These are phyloP conservation scores for Acipenser transmontanus DNA, from an alignment of 2,797 vertebrate genomes.

Conservation along the genomic window DNA sequence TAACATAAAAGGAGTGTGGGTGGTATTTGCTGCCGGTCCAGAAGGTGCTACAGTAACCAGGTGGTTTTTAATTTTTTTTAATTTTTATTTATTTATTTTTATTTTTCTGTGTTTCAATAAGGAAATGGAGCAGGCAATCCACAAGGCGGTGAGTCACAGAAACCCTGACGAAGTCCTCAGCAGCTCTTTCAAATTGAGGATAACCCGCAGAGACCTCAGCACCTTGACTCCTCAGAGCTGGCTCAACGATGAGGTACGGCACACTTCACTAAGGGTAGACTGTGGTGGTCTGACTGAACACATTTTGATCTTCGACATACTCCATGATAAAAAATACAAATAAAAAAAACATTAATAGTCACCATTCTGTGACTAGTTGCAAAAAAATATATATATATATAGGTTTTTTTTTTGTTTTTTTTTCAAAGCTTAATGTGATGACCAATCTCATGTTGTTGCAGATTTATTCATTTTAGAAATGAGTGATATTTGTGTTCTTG, in stretches of 20 bases:
- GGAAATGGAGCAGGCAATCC: slow-evolving; percentile 81
- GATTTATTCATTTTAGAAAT: not conserved
- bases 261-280: not conserved
- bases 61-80: too few relatives aligned
- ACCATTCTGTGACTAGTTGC: too few relatives aligned
- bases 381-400: too few relatives aligned
- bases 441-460: too few relatives aligned
- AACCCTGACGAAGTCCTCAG: slow-evolving; percentile 72
- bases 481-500: not conserved
- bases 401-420: too few relatives aligned
- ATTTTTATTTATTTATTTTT: too few relatives aligned
- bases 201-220: slow-evolving; percentile 80
- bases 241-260: slow-evolving; percentile 84
- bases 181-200: slow-evolving; percentile 77
- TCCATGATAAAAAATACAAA: too few relatives aligned
- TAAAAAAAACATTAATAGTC: too few relatives aligned
- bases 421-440: too few relatives aligned
- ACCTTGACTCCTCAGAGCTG: slow-evolving; percentile 73
- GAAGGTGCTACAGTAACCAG: too few relatives aligned
- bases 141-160: slow-evolving; percentile 58
- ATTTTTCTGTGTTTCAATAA: slow-evolving; percentile 33
- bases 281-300: not conserved
- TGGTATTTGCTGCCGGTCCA: too few relatives aligned
- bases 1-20: too few relatives aligned
- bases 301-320: slow-evolving; percentile 9